A percentile compares a stretch with the other conserved stretches of the same genome.
phyloP scores from a whole-genome alignment of 2,113 vertebrate genomes.

The Myrmecobius fasciatus region DNA sequence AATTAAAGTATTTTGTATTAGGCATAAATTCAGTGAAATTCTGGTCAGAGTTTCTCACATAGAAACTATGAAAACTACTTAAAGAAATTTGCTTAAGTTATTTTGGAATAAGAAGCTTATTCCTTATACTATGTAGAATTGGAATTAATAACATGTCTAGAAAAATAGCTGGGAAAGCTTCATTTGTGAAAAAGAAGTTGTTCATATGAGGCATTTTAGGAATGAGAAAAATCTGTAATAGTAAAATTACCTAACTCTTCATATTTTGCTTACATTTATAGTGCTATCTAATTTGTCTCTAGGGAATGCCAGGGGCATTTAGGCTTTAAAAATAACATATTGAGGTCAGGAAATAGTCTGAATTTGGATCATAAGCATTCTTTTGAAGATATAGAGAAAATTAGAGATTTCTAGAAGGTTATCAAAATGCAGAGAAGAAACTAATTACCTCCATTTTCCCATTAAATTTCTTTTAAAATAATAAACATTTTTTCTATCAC shows the following conservation, averaged over 20 bases:
- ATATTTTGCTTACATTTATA: not conserved
- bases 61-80: not conserved
- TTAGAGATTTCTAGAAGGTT: not conserved
- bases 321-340: not conserved
- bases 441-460: not conserved
- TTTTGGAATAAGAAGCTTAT: not conserved
- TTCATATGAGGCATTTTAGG: not conserved
- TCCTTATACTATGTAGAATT: not conserved
- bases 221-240: not conserved
- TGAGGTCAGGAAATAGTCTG: not conserved
- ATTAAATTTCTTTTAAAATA: not conserved
- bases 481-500: not conserved
- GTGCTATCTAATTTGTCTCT: not conserved
- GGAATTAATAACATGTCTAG: not conserved
- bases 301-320: not conserved
- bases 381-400: not conserved
- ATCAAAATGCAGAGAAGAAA: not conserved
- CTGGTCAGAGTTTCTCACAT: not conserved
- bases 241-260: not conserved
- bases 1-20: slow-evolving; percentile 15
- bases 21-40: not conserved
- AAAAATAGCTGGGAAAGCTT: not conserved
- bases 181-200: not conserved
- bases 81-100: not conserved
- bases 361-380: not conserved